These are phyloP conservation scores for Eulemur macaco DNA, from an alignment of 2,113 vertebrate species.

Conservation along the genomic window DNA sequence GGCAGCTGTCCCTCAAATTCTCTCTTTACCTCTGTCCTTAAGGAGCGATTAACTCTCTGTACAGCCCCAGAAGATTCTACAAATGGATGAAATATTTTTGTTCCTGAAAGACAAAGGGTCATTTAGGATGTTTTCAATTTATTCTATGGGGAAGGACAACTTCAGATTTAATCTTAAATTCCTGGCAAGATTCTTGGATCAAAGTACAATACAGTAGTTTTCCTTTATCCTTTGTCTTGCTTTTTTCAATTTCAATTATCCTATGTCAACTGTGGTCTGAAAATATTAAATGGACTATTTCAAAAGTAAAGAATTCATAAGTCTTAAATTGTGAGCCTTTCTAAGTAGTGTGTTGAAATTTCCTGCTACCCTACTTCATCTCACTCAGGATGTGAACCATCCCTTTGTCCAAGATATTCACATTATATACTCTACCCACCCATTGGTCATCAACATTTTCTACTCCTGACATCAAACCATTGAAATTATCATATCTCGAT, in stretches of 20 bases:
- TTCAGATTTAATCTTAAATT: conserved; percentile 14
- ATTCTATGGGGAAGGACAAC: neutral
- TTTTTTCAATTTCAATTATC: neutral
- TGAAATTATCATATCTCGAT: neutral
- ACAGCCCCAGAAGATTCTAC: neutral
- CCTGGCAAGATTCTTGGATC: neutral
- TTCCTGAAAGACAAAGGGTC: neutral
- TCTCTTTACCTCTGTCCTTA: neutral
- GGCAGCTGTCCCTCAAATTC: neutral
- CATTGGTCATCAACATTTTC: neutral
- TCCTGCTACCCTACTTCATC: neutral
- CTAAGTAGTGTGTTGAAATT: neutral
- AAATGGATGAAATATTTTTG: neutral
- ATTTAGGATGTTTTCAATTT: neutral
- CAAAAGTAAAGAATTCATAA: neutral
- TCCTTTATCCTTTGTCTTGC: neutral
- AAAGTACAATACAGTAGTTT: neutral
- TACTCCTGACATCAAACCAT: neutral
- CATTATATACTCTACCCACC: neutral
- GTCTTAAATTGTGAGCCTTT: neutral
- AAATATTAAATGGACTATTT: neutral
- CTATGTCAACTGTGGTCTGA: neutral
- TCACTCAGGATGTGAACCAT: neutral
- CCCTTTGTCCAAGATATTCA: neutral
- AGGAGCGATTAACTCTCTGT: neutral